A percentile compares a stretch with the other conserved stretches of the same genome.
phyloP scores from a whole-genome alignment of 2,113 vertebrate species.

The Mus musculus region GRCm39 chr1:104011001-104011500 shows the following conservation, averaged over 20 bases:
- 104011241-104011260: background rate
- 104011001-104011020: background rate
- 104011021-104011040: background rate
- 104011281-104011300: background rate
- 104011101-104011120: background rate
- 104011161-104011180: background rate
- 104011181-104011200: too few relatives aligned
- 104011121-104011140: background rate
- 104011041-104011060: background rate
- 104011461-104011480: background rate
- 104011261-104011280: background rate
- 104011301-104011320: background rate
- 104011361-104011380: background rate
- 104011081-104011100: background rate
- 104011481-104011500: too few relatives aligned
- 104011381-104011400: background rate
- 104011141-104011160: background rate
- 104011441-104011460: background rate
- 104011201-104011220: too few relatives aligned
- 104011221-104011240: background rate
- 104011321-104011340: background rate
- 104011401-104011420: background rate
- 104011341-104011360: background rate
- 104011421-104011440: background rate
- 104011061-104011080: background rate